Evolutionary conservation across 2,113 vertebrate species (phyloP), one percentile per base, ranked within the genome.

Genomic region (Scopus umbretta): DNA sequence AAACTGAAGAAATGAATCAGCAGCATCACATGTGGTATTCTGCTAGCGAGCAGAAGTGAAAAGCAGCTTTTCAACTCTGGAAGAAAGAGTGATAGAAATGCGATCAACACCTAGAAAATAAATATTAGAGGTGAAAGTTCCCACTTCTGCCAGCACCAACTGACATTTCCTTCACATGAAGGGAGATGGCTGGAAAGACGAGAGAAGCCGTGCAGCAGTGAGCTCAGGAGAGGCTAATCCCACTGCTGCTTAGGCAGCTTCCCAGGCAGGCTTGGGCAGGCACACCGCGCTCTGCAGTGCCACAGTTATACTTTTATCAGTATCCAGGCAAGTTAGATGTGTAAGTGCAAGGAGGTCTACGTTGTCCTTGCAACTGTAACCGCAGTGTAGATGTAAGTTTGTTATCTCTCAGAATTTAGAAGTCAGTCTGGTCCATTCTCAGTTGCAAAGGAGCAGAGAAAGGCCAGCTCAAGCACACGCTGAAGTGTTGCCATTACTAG

Each of bases 241-340:
- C 11, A 1, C 34, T 34, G 30, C 16, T 1, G 2, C 11, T n/a
- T 7, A 2, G 15, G 40, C 11, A 38, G 34, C 11, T 76, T 42
- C 26, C 45, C 21, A 59, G 74, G 36, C 23, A 38, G 36, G 20
- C 23, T 55, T 32, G 13, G 21, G 32, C 80, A 53, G 49, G 20
- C 27, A 63, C 30, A 22, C 2, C 1, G 1, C 11, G 0, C 14
- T 61, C 34, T 9, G 32, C 29, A 7, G 32, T 11, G 13, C 22
- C 67, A 43, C 43, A 7, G 59, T 15, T 16, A 4, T 5, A 9
- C 19, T 22, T 70, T 2, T 3, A 15, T 10, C 47, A 59, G 21
- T 10, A 40, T 17, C 13, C 5, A 58, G 20, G n/a, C 38, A 74
- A 47, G 13, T 23, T 10, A 23, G 32, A 19, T 23, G 6, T n/a